Percentiles rank a stretch among this genome's conserved stretches.
phyloP scores from a whole-genome alignment of 2,797 vertebrate species.

The Emydoidea blandingii region DNA sequence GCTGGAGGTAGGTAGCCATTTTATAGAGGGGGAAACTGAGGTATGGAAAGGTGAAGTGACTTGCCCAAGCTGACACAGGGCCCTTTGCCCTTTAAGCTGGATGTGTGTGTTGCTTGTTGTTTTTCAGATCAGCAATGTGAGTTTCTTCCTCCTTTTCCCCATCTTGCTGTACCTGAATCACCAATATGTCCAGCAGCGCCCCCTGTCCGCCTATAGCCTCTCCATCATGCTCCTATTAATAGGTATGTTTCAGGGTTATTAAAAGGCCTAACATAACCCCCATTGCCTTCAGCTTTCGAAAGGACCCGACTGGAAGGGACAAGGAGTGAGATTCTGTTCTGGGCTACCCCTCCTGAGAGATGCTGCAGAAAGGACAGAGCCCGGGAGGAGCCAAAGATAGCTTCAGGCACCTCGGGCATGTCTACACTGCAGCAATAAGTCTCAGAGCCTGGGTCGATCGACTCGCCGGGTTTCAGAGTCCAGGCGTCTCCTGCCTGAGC shows the following conservation, averaged over 20 bases:
- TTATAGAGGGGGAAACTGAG: background rate
- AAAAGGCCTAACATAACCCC: background rate
- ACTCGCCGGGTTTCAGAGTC: background rate
- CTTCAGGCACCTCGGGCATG: background rate
- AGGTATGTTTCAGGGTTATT: slow-evolving; percentile 80
- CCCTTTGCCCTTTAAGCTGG: background rate
- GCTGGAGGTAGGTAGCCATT: background rate
- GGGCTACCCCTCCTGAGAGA: background rate
- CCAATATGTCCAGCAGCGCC: slow-evolving; percentile 86
- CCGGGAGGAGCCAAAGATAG: background rate
- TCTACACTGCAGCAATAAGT: background rate
- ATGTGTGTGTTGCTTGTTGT: background rate
- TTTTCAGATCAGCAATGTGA: slow-evolving; percentile 91
- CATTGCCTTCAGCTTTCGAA: background rate
- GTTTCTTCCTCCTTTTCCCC: slow-evolving; percentile 90
- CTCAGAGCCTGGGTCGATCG: background rate
- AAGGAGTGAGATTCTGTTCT: background rate
- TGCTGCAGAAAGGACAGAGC: background rate
- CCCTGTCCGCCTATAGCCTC: slow-evolving; percentile 80
- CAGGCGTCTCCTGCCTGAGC: no score
- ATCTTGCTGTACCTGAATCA: slow-evolving; percentile 90
- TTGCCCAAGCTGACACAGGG: background rate
- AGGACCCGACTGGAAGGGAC: background rate
- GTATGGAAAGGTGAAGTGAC: background rate
- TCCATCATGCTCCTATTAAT: slow-evolving; percentile 88